These are phyloP conservation scores for Leucophenga varia DNA, from an alignment of 1,140 invertebrate genomes.

Conservation along the genomic window DNA sequence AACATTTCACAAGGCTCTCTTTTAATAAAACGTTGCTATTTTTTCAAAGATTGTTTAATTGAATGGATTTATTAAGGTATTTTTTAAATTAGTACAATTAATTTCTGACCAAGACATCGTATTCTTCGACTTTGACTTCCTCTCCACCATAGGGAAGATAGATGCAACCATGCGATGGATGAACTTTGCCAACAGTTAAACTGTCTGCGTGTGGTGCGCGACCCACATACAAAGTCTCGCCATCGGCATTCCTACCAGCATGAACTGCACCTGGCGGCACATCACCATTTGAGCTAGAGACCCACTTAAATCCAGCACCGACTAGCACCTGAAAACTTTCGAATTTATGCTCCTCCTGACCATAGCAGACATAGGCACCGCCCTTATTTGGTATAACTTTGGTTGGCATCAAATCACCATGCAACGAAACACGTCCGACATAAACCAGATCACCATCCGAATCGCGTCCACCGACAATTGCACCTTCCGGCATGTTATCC, in stretches of 20 bases:
- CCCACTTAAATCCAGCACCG: constrained; percentile 57
- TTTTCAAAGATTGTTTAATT: no score
- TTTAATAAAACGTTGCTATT: background rate
- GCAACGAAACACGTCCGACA: constrained; percentile 53
- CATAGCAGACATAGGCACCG: constrained; percentile 55
- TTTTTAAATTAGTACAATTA: no score
- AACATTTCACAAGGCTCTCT: no score
- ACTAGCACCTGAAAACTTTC: constrained; percentile 56
- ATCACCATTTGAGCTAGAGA: constrained; percentile 57
- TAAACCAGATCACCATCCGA: constrained; percentile 57
- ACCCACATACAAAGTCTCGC: constrained; percentile 67
- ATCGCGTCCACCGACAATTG: constrained; percentile 57
- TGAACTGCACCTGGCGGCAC: constrained; percentile 61
- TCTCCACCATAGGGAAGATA: constrained; percentile 67
- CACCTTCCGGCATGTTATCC: constrained; percentile 38
- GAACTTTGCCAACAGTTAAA: constrained; percentile 61
- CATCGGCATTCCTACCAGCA: constrained; percentile 62
- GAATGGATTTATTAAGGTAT: no score
- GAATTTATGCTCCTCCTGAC: constrained; percentile 56
- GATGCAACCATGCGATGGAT: constrained; percentile 63
- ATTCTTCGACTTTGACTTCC: constrained; percentile 62
- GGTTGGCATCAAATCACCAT: constrained; percentile 55
- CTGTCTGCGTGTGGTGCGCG: constrained; percentile 61
- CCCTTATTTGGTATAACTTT: constrained; percentile 55
- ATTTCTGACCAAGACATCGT: constrained; percentile 58